These are phyloP conservation scores for Thalassophryne amazonica DNA, from an alignment of 2,797 vertebrate species.

Conservation along the genomic window DNA sequence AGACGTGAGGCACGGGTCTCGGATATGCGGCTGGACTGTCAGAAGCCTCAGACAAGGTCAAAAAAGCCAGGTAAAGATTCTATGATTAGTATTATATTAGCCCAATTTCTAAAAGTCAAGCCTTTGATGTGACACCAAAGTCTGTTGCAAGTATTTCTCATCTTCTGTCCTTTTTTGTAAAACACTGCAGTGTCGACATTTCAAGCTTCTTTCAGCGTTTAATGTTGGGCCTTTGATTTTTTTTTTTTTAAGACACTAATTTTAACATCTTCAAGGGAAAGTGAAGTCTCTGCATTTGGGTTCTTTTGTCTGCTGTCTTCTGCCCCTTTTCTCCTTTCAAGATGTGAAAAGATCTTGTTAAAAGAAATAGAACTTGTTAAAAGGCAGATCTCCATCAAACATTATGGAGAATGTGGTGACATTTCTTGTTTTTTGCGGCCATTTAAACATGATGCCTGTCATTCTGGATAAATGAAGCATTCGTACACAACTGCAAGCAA, in stretches of 20 bases:
- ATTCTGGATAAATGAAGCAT: conserved; percentile 60
- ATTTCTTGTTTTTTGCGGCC: conserved; percentile 67
- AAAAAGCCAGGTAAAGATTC: conserved; percentile 64
- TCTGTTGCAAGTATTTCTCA: conserved; percentile 78
- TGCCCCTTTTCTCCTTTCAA: conserved; percentile 63
- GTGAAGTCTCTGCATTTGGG: conserved; percentile 71
- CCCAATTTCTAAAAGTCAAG: conserved; percentile 73
- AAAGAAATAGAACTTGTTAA: conserved; percentile 70
- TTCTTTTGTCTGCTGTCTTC: conserved; percentile 77
- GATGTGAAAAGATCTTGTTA: conserved; percentile 65
- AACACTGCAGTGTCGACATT: conserved; percentile 79
- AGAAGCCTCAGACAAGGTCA: conserved; percentile 65
- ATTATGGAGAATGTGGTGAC: conserved; percentile 64
- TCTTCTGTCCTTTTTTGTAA: conserved; percentile 73
- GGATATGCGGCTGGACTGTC: conserved; percentile 53
- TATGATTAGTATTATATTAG: conserved; percentile 71
- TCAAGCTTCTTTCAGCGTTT: conserved; percentile 75
- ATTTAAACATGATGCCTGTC: conserved; percentile 68
- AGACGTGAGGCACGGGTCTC: conserved; percentile 35
- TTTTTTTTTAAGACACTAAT: conserved; percentile 73
- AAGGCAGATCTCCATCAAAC: conserved; percentile 65
- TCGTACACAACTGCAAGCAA: conserved; percentile 63
- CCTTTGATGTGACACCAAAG: conserved; percentile 84
- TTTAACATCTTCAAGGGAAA: conserved; percentile 80
- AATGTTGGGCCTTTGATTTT: conserved; percentile 78